Evolutionary conservation across 2,888 invertebrate genomes (phyloP), one percentile per base, ranked within the genome.

Genomic region (Adela reaumurella): DNA sequence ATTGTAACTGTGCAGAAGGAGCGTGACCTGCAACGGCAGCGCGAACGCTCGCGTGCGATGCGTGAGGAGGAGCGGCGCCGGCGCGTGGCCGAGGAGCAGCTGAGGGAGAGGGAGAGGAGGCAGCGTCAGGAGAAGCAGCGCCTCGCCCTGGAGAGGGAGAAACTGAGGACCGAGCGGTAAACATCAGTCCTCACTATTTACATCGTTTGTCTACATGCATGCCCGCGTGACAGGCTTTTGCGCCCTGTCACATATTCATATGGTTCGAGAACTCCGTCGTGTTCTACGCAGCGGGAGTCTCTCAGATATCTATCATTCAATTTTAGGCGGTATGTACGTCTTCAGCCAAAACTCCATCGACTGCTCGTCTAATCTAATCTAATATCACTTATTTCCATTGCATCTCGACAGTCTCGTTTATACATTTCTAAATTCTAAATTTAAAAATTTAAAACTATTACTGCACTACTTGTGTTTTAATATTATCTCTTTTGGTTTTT

Each of bases 71-170:
- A 92, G 61, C 83, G 94, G 17, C 81, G 92, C 44, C 81, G 92
- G 28, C 85, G 90, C 47, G 88, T 90, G 57, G 91, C 92, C 59
- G 85, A 88, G 57, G 83, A 88, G 43, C 84, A 90, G 19, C 86
- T 90, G 57, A 82, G 90, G 4, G 92, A 92, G 61, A 84, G 90
- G 11, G 92, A 94, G 62, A 81, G 92, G 2, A 83, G 90, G 10
- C 92, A 94, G 64, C 84, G 92, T 3, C 89, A 90, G 63, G 94
- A 96, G 72, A 90, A 93, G 35, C 83, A 88, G 44, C 86, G 92
- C 47, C 81, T 94, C 47, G 89, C 88, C 52, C 82, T 90, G 46
- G 93, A 94, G 65, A 81, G 92, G 19, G 90, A 92, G 60, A 90
- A 90, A 61, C 71, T 94, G 53, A 83, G 90, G 45, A 73, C 90